These are phyloP conservation scores for Ridgeia piscesae DNA, from an alignment of 1,140 invertebrate genomes.

Conservation along the genomic window DNA sequence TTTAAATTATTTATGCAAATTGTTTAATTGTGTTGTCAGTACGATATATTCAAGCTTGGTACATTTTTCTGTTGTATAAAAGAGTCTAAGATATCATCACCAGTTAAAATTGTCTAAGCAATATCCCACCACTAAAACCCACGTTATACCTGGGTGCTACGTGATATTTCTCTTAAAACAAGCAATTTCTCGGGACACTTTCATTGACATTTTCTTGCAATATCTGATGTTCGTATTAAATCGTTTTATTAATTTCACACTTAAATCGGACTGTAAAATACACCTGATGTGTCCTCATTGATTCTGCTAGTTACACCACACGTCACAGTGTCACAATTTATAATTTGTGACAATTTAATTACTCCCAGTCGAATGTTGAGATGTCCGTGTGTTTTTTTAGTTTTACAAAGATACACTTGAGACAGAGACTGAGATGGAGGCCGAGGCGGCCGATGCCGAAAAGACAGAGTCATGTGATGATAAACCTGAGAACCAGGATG, in stretches of 20 bases:
- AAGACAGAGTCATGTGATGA: not conserved
- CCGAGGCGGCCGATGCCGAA: not conserved
- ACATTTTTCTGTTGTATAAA: not conserved
- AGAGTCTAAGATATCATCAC: not conserved
- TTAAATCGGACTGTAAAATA: not conserved
- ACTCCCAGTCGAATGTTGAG: not conserved
- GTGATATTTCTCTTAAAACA: no score
- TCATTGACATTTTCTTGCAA: no score
- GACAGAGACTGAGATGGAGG: not conserved
- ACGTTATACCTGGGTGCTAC: no score
- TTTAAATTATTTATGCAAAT: no score
- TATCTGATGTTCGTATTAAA: no score
- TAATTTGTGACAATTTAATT: not conserved
- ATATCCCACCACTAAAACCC: no score
- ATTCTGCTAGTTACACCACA: not conserved
- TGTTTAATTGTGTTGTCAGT: no score
- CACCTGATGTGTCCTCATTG: not conserved
- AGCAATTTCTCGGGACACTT: no score
- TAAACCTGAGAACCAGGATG: not conserved
- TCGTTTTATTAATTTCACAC: no score
- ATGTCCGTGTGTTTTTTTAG: not conserved
- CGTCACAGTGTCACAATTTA: not conserved
- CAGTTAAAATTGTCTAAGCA: not conserved
- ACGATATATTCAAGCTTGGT: no score
- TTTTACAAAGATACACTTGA: conserved; percentile 23